phyloP scores from a whole-genome alignment of 2,113 vertebrate species.

The Phalacrocorax pelagicus region DNA sequence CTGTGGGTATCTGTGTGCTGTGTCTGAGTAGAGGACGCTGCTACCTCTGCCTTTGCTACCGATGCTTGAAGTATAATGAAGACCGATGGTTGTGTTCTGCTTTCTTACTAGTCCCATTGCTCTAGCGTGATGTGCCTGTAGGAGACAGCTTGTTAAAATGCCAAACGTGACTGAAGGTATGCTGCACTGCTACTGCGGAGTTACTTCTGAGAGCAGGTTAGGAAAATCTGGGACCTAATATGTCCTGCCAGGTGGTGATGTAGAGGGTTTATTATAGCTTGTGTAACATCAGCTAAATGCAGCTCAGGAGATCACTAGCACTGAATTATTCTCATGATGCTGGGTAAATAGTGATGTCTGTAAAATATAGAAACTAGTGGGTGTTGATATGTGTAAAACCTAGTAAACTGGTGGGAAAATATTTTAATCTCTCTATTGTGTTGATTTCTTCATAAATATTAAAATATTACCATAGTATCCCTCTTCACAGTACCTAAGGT shows the following conservation, averaged over 20 bases:
- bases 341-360: neutral
- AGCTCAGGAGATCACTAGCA: neutral
- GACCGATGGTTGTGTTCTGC: neutral
- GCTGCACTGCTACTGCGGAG: neutral
- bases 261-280: neutral
- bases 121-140: accelerated
- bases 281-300: neutral
- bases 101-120: neutral
- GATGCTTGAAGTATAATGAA: accelerated
- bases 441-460: neutral
- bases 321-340: neutral
- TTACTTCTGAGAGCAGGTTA: neutral
- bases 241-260: neutral
- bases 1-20: accelerated
- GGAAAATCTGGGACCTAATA: accelerated
- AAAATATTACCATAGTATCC: neutral
- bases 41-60: neutral
- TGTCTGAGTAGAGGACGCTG: no score
- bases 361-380: neutral
- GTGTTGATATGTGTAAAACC: neutral
- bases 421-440: neutral
- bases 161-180: accelerated
- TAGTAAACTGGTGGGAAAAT: neutral
- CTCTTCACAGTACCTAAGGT: neutral
- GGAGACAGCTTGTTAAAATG: neutral